These are phyloP conservation scores for Girardinichthys multiradiatus DNA, from an alignment of 2,113 vertebrate genomes.

Conservation along the genomic window DNA sequence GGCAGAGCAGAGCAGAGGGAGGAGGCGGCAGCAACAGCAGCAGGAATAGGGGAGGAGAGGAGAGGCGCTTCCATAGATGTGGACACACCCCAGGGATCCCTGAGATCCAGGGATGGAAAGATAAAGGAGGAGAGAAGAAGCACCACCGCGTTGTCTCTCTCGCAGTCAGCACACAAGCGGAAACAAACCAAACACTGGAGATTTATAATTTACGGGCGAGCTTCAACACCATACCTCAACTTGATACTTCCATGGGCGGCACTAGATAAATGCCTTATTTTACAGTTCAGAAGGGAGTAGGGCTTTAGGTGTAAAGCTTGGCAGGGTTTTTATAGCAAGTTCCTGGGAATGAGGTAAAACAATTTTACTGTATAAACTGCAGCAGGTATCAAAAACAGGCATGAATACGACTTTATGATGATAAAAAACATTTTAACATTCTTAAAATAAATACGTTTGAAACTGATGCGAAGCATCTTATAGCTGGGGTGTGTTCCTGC, in stretches of 20 bases:
- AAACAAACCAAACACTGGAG: slow-evolving; percentile 63
- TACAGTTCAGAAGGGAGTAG: slow-evolving; percentile 52
- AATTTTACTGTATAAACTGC: background rate
- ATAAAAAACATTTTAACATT: background rate
- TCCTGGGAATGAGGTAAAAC: slow-evolving; percentile 23
- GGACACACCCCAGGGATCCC: slow-evolving; percentile 76
- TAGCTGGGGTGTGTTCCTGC: background rate
- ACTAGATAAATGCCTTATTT: slow-evolving; percentile 56
- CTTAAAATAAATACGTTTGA: too few relatives aligned
- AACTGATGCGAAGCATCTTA: too few relatives aligned
- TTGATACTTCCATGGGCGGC: slow-evolving; percentile 62
- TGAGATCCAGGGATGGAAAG: slow-evolving; percentile 38
- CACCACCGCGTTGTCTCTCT: slow-evolving; percentile 49
- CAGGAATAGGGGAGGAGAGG: slow-evolving; percentile 8
- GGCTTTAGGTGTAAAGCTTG: slow-evolving; percentile 34
- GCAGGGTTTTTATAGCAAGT: slow-evolving; percentile 18
- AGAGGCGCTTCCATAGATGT: slow-evolving; percentile 54
- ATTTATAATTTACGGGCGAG: slow-evolving; percentile 62
- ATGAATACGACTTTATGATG: background rate
- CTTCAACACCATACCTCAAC: slow-evolving; percentile 64
- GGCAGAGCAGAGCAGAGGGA: slow-evolving; percentile 44
- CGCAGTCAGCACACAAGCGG: slow-evolving; percentile 48
- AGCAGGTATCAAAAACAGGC: background rate
- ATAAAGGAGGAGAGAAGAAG: slow-evolving; percentile 30
- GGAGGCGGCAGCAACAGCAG: slow-evolving; percentile 51